phyloP scores from a whole-genome alignment of 2,888 invertebrate genomes.

The Pristionchus maxplancki region DNA sequence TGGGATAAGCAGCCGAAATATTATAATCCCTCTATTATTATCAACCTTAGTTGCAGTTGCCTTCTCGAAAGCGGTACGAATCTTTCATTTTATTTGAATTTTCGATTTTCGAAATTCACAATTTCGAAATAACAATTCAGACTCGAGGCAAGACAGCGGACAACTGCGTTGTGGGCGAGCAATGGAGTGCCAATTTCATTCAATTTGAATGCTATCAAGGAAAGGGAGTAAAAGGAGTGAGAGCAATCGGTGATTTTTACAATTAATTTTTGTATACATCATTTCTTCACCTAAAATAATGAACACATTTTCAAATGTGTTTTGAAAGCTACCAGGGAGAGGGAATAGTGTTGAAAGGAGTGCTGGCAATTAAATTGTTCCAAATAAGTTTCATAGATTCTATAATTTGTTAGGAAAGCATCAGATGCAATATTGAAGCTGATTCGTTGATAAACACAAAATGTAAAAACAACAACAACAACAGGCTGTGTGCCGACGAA shows the following conservation, averaged over 20 bases:
- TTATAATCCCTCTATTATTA: no score
- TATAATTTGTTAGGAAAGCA: not conserved
- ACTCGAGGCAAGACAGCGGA: not conserved
- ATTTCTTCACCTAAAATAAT: not conserved
- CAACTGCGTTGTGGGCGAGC: not conserved
- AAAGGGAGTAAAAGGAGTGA: not conserved
- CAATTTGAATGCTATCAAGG: conserved; percentile 3
- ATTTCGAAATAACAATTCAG: not conserved
- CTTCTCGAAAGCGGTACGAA: no score
- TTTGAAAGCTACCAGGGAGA: not conserved
- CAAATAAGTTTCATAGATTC: not conserved
- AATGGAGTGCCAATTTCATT: not conserved
- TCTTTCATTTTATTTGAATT: no score
- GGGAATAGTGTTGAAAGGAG: no score
- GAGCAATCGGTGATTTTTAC: not conserved
- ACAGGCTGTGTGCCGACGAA: not conserved
- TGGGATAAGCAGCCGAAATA: no score
- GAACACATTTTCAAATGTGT: not conserved
- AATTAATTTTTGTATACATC: not conserved
- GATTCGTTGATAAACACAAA: not conserved
- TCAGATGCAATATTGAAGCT: not conserved
- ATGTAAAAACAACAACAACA: not conserved
- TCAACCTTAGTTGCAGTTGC: no score
- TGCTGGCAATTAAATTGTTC: not conserved
- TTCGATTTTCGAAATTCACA: no score